Base-by-base conservation (phyloP, 2,888 invertebrate species). In the Galeruca laticollis region DNA sequence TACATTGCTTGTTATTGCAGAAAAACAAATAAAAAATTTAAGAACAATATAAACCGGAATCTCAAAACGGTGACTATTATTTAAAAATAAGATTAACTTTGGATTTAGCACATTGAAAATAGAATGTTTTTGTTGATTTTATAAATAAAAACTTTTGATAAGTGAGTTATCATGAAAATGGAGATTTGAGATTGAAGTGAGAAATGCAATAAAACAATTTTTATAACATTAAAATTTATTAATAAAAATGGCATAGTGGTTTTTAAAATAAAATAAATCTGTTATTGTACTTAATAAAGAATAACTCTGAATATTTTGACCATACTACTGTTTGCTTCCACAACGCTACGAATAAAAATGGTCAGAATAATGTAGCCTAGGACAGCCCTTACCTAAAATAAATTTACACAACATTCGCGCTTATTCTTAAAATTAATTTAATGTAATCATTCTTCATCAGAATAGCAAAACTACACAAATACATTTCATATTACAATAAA, bases 241-340 rank as follows among this genome's bases (percentile, higher is more conserved):
- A 40, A 40, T 40, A 40, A n/a, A 40, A 40, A 40, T 40, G 40
- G 40, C 40, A 40, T 40, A 40, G 40, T 40, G 13, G 40, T 40
- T 40, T 26, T 40, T 40, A n/a, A 40, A 40, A 40, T 13, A 40
- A 40, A 40, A 40, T 40, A 40, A 6, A 40, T n/a, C 40, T n/a
- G 11, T n/a, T 40, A 40, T 40, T 40, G n/a, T 40, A 40, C n/a
- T 40, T 40, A 40, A 40, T n/a, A n/a, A 40, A 40, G 40, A 40
- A 40, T 40, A 40, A n/a, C n/a, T 40, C 11, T 40, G 4, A 40
- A n/a, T 40, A 40, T n/a, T 40, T 40, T 40, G n/a, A 40, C 40
- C 40, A 40, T n/a, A 40, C 13, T n/a, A 40, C 40, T 40, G n/a
- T 40, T n/a, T n/a, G 11, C 37, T 37, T 37, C 37, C 37, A 37